Percentiles rank a stretch among this genome's conserved stretches.
Conservation (phyloP, 2,113 vertebrate genomes). For the Pholis gunnellus region DNA sequence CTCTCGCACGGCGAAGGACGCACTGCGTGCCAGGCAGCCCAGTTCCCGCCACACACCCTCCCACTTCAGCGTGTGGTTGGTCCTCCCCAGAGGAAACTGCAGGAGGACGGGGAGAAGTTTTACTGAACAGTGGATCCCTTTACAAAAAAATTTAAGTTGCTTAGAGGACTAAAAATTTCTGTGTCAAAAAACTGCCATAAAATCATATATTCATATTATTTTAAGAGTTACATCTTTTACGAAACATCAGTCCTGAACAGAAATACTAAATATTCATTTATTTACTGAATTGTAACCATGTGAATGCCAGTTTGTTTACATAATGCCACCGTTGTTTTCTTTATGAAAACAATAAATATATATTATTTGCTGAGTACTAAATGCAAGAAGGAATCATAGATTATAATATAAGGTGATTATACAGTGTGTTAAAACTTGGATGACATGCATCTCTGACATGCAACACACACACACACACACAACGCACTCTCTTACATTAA, state of each 20-base stretch:
- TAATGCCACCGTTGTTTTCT: too few species aligned
- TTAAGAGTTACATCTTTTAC: background rate
- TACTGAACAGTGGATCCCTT: background rate
- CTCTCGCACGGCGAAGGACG: conserved; percentile 94
- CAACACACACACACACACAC: background rate
- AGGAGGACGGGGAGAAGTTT: background rate
- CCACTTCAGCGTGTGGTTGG: conserved; percentile 94
- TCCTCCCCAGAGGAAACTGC: conserved; percentile 93
- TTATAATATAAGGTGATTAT: too few species aligned
- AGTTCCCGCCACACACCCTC: conserved; percentile 96
- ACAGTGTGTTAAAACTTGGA: too few species aligned
- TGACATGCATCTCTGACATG: too few species aligned
- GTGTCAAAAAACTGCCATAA: background rate
- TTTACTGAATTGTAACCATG: background rate
- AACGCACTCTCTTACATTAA: conserved; percentile 84
- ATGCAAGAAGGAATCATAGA: too few species aligned
- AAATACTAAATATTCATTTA: background rate
- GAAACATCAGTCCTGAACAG: too few species aligned
- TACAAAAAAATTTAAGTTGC: background rate
- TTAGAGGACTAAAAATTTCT: background rate
- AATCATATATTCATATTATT: too few species aligned
- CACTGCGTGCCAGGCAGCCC: conserved; percentile 92
- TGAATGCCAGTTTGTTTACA: background rate
- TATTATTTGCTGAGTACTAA: too few species aligned
- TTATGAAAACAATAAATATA: too few species aligned